Evolutionary conservation across 2,797 vertebrate species (phyloP).

Genomic region (Phoebastria nigripes): DNA sequence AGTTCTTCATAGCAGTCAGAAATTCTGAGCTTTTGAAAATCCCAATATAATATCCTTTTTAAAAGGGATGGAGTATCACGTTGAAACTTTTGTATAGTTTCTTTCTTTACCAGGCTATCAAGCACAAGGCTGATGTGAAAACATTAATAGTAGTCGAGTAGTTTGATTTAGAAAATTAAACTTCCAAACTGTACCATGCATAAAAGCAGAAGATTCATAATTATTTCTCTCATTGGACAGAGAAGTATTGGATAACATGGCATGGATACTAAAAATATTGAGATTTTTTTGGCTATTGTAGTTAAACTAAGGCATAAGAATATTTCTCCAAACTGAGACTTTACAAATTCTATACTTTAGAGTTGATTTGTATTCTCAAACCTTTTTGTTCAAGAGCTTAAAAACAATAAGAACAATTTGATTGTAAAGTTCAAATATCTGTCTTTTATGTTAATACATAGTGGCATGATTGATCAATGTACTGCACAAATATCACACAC

Average conservation of each 20-base stretch:
- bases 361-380: neutral
- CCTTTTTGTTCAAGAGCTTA: neutral
- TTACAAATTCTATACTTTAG: neutral
- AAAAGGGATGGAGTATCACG: accelerated
- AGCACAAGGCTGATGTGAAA: neutral
- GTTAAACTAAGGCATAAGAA: neutral
- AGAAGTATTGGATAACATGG: neutral
- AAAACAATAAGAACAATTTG: neutral
- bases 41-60: neutral
- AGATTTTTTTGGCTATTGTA: neutral
- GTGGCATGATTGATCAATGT: neutral
- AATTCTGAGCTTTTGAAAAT: neutral
- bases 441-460: neutral
- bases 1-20: neutral
- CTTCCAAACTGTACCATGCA: neutral
- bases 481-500: neutral
- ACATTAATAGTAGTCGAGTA: neutral
- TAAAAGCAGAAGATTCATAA: neutral
- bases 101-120: neutral
- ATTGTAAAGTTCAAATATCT: neutral
- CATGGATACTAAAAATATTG: neutral
- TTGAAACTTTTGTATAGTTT: neutral
- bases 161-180: neutral
- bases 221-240: neutral
- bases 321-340: neutral